Percentiles rank a stretch among this genome's conserved stretches.
phyloP scores from a whole-genome alignment of 2,113 vertebrate genomes.

The Puntigrus tetrazona region DNA sequence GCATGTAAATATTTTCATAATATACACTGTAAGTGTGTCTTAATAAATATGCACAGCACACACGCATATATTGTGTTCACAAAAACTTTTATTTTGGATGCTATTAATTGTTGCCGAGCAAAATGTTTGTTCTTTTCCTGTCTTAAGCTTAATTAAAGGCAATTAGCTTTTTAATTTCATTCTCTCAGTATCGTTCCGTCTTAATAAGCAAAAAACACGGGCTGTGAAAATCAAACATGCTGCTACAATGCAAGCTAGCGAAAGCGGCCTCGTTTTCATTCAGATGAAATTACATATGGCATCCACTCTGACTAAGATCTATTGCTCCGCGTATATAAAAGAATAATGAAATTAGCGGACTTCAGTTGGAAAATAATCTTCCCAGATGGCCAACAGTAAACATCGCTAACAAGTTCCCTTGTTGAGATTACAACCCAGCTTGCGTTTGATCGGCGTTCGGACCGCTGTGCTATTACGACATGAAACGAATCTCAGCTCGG shows the following conservation, averaged over 20 bases:
- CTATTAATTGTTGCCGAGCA: too few relatives aligned
- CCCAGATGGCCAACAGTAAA: background rate
- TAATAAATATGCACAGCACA: too few relatives aligned
- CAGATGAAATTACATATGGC: background rate
- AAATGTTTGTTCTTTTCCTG: too few relatives aligned
- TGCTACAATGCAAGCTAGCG: background rate
- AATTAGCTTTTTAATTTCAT: background rate
- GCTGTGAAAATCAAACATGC: background rate
- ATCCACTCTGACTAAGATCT: background rate
- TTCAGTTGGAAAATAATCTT: background rate
- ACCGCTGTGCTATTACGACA: background rate
- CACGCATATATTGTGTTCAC: too few relatives aligned
- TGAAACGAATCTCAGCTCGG: slow-evolving; percentile 22
- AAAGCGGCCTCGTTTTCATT: background rate
- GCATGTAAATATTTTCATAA: too few relatives aligned
- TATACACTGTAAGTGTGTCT: too few relatives aligned
- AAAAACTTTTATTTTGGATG: too few relatives aligned
- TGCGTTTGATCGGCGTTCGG: slow-evolving; percentile 39
- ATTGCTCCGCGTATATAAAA: background rate
- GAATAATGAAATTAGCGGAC: background rate
- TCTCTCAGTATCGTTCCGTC: background rate
- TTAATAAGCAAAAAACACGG: background rate
- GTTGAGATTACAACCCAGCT: background rate
- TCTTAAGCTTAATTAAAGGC: background rate
- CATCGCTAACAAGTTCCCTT: background rate